Conservation (phyloP, 2,888 invertebrate genomes). For the Limnephilus marmoratus region DNA sequence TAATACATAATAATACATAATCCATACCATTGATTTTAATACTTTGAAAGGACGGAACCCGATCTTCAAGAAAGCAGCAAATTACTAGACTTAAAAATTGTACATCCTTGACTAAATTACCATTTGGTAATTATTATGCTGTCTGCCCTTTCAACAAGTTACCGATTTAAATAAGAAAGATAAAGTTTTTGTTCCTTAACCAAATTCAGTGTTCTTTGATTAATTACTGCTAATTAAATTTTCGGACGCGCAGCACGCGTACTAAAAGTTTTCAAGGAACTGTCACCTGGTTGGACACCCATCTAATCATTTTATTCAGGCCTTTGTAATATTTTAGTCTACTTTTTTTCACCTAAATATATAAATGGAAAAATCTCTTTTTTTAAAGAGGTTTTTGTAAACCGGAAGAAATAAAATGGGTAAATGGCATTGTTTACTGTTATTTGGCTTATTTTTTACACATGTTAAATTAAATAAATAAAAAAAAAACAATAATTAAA, state of each 20-base stretch:
- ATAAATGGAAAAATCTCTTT: no score
- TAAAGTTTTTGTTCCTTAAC: neutral
- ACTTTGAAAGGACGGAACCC: neutral
- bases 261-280: neutral
- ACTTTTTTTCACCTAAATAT: neutral
- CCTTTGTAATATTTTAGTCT: neutral
- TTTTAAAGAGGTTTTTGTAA: no score
- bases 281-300: neutral
- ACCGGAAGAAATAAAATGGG: no score
- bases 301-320: neutral
- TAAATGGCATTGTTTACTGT: no score
- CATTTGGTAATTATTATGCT: conserved; percentile 10
- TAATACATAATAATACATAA: no score
- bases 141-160: conserved; percentile 20
- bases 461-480: no score
- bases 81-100: neutral
- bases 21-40: no score
- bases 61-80: neutral
- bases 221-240: neutral
- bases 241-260: neutral
- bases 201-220: neutral
- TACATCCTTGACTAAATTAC: neutral
- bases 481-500: no score
- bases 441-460: no score
- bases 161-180: neutral